phyloP scores from a whole-genome alignment of 2,888 invertebrate species.

The Mythimna pallens region DNA sequence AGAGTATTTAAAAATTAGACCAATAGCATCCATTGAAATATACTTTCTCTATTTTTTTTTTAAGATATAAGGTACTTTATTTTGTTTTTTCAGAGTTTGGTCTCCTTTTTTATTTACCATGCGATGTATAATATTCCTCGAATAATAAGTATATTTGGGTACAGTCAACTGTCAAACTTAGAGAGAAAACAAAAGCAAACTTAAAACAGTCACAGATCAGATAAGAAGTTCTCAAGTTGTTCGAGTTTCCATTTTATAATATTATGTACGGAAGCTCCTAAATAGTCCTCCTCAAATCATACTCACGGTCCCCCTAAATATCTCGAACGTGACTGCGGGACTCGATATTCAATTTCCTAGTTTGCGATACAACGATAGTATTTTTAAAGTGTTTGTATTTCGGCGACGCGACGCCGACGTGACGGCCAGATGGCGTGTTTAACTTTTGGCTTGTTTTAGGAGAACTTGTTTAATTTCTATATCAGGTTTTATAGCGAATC shows the following conservation, averaged over 20 bases:
- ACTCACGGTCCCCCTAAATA: constrained; percentile 32
- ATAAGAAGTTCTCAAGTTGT: background rate
- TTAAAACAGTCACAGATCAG: background rate
- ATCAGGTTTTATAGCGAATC: background rate
- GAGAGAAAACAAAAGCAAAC: background rate
- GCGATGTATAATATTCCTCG: too few relatives aligned
- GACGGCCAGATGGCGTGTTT: constrained; percentile 38
- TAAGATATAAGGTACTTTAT: too few relatives aligned
- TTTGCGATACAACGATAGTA: constrained; percentile 64
- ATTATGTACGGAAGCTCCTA: background rate
- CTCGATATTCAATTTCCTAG: constrained; percentile 71
- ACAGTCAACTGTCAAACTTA: too few relatives aligned
- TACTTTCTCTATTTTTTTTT: too few relatives aligned
- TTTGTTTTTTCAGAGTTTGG: too few relatives aligned
- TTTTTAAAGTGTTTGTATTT: constrained; percentile 69
- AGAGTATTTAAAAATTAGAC: too few relatives aligned
- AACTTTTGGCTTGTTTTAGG: constrained; percentile 8
- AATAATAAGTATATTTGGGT: too few relatives aligned
- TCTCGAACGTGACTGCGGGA: constrained; percentile 62
- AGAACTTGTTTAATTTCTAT: constrained; percentile 35
- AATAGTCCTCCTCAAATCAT: background rate
- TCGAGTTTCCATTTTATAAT: background rate
- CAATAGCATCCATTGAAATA: too few relatives aligned
- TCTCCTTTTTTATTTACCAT: too few relatives aligned
- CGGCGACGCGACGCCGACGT: constrained; percentile 35